Evolutionary conservation across 2,797 vertebrate genomes (phyloP).

Genomic region (Tauraco hartlaubi): DNA sequence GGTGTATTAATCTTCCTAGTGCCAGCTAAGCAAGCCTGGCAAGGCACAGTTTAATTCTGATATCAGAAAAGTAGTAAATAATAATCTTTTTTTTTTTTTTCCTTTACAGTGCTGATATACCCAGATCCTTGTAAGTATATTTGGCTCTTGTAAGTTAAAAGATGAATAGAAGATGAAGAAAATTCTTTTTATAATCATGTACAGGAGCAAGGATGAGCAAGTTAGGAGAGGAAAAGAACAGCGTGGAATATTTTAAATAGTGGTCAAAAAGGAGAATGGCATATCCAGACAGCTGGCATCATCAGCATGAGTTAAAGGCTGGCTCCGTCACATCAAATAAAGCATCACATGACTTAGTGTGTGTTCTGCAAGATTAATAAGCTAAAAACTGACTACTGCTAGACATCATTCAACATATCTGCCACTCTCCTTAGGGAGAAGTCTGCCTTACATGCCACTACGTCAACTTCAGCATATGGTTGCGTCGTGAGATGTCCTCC

Average conservation of each 20-base stretch:
- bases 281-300: background rate
- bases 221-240: background rate
- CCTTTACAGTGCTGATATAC: background rate
- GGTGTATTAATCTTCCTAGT: slow-evolving; percentile 66
- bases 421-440: background rate
- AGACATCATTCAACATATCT: background rate
- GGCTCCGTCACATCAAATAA: background rate
- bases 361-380: background rate
- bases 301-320: background rate
- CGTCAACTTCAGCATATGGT: background rate
- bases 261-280: background rate
- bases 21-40: slow-evolving; percentile 68
- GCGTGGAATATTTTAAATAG: background rate
- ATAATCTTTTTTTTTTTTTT: background rate
- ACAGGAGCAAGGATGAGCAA: background rate
- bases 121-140: slow-evolving; percentile 2
- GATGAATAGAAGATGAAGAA: slow-evolving; percentile 2
- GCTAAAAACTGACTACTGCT: background rate
- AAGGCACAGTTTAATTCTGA: slow-evolving; percentile 52
- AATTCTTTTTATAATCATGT: background rate
- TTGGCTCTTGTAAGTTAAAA: slow-evolving; percentile 24
- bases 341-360: background rate
- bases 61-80: slow-evolving; percentile 52
- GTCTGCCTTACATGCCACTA: background rate
- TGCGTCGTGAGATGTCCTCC: background rate